Evolutionary conservation across 1,140 invertebrate genomes (phyloP), one percentile per base, ranked within the genome.

Genomic region (Zaprionus ghesquierei): DNA sequence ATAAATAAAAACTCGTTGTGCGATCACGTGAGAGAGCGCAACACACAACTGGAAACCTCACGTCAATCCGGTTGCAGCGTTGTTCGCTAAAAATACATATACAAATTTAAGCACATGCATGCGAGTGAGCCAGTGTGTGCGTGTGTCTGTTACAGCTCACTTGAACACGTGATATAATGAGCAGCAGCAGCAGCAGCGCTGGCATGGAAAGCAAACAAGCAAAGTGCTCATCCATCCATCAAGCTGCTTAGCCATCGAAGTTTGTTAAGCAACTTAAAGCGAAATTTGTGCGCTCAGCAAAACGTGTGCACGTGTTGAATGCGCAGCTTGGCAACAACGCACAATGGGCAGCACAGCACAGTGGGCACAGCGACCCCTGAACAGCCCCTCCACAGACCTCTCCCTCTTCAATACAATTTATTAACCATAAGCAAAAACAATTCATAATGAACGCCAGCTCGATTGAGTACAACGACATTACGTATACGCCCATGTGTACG

Each of bases 271-370:
- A 49, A 25, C 33, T 33, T 0, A 29, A n/a, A 59, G 49, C 61
- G 50, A 50, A 76, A 75, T 69, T 22, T 46, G 35, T 72, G 33
- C 15, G 44, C 33, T 25, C 56, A 59, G 66, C 78, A 70, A 89
- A 82, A 81, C 87, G 77, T 84, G 86, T 69, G 75, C 87, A 90
- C 87, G 86, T 90, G 86, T 79, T 82, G 75, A 41, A 76, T 60
- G 54, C 41, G 49, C 50, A 50, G 74, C 76, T 74, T 81, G 63
- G 79, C 86, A 90, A 90, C 86, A 80, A 55, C n/a, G 25, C n/a
- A n/a, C n/a, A 2, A 38, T 4, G 31, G 25, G 25, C 44, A 66
- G 41, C 58, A 41, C 71, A 56, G 62, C 46, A 53, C 33, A 60
- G 12, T n/a, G 12, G n/a, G n/a, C 29, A 8, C 33, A 1, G 41